Evolutionary conservation across 2,113 vertebrate species (phyloP), one percentile per base, ranked within the genome.

Genomic region (Ranitomeya variabilis): DNA sequence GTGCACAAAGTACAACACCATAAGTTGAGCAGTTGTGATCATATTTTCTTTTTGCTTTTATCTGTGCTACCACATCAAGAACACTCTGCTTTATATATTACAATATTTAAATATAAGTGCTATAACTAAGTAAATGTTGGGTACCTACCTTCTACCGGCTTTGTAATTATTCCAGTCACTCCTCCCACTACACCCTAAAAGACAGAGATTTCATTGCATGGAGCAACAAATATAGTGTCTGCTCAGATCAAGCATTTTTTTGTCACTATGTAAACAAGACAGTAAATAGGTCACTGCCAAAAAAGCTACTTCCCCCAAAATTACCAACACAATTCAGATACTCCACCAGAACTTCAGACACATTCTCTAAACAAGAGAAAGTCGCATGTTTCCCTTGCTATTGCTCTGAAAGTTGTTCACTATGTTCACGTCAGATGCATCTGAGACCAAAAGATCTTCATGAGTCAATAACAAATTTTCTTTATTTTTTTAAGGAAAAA

Each of bases 91-190:
- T 45, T 45, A 4, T 45, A 45, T 45, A 45, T 45, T 45, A 45
- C 37, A 45, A 45, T 45, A 45, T 4, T 45, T 45, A 21, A 64
- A 14, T 11, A 10, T 23, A 52, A 78, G 31, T 26, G 11, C 2
- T 16, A 6, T 37, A 54, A 37, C 16, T 19, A 57, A 85, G 16
- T 6, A 57, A 55, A 21, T 73, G 7, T 74, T 21, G 8, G 73
- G 2, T 14, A 80, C 95, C 31, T 91, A 99, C 98, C 98, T 95
- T 99, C 98, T 7, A 99, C 95, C 4, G 98, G 98, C 90, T 99
- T 99, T 71, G 96, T 99, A 91, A 99, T 96, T 79, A 99, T 98
- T 86, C 98, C 98, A 0, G 98, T 98, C 26, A 99, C 96, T 89
- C 98, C 98, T 10, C 97, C 97, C 64, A 99, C 90, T 7, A 99